phyloP scores from a whole-genome alignment of 1,140 invertebrate species.

The Dreissena polymorpha region DNA sequence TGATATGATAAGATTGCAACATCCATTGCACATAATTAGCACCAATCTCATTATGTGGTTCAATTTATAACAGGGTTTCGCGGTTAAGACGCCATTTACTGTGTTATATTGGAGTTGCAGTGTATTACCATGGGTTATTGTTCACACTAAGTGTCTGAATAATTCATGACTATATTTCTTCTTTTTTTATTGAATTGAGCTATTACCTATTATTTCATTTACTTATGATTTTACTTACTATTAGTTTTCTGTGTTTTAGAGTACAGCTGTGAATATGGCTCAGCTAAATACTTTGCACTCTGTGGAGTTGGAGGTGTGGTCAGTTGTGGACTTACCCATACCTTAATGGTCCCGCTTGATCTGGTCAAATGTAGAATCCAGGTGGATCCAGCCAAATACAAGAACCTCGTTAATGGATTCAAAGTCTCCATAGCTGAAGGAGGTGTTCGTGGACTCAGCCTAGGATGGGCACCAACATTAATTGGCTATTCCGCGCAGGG shows the following conservation, averaged over 20 bases:
- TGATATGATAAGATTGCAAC: too few relatives aligned
- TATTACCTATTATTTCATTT: too few relatives aligned
- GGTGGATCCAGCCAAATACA: constrained; percentile 83
- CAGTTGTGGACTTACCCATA: constrained; percentile 94
- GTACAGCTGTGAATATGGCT: constrained; percentile 96
- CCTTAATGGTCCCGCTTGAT: constrained; percentile 96
- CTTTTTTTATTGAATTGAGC: too few relatives aligned
- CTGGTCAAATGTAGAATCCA: constrained; percentile 99
- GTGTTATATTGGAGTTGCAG: too few relatives aligned
- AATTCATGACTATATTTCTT: too few relatives aligned
- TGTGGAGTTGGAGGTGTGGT: constrained; percentile 97
- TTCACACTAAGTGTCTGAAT: too few relatives aligned
- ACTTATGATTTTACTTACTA: too few relatives aligned
- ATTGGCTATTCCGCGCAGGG: constrained; percentile 98
- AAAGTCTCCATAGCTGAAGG: constrained; percentile 86
- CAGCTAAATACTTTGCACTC: constrained; percentile 93
- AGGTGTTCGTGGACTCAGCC: constrained; percentile 91
- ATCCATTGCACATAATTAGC: too few relatives aligned
- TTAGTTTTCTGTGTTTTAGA: constrained; percentile 35
- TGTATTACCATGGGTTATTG: too few relatives aligned
- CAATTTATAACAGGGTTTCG: too few relatives aligned
- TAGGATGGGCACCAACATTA: constrained; percentile 99
- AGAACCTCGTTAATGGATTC: constrained; percentile 77
- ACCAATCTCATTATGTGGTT: too few relatives aligned
- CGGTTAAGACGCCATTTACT: too few relatives aligned